Base-by-base conservation (phyloP, 2,797 vertebrate genomes). In the Dendrocincla fuliginosa region DNA sequence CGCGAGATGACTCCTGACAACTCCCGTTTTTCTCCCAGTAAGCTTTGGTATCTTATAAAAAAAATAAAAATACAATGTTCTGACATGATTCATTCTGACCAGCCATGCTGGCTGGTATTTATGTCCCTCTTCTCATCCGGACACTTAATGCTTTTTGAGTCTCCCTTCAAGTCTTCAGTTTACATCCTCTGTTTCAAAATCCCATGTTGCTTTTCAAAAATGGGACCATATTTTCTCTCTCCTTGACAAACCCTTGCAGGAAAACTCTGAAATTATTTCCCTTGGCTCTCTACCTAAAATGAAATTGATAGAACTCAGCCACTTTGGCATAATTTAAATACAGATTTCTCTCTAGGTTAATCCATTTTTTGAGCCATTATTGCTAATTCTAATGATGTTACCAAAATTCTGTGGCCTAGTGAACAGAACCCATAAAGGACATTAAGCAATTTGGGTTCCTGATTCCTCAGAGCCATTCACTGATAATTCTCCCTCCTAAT, bases 21-120 rank as follows among this genome's bases (percentile, higher is more conserved):
- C 20, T 53, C 18, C 4, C 88, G 39, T 7, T 95, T 87, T 89
- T 75, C 77, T 89, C 65, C 57, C 61, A 64, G 33, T 80, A 75
- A 93, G 82, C 68, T 81, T 84, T 65, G 61, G 46, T 78, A 61
- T 30, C 9, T 24, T 44, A 19, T n/a, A 13, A 67, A 64, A 37
- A 75, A 75, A 69, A 44, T 8, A 44, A 4, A 46, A 50, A 14
- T 8, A 2, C 39, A 32, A 14, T 9, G 30, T 53, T 75, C 60
- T 91, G 94, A 95, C 65, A 53, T 95, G 93, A 95, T 94, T 86
- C 0, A 2, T 81, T 65, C 46, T 86, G 93, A 95, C 64, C 64
- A 78, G 76, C 65, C 28, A 10, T 0, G 57, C 79, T 95, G 85
- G 42, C 46, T 94, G 61, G 46, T 68, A 78, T 95, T 95, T 94